Evolutionary conservation across 2,113 vertebrate genomes (phyloP), one percentile per base, ranked within the genome.

Genomic region (Hirundichthys speculiger): DNA sequence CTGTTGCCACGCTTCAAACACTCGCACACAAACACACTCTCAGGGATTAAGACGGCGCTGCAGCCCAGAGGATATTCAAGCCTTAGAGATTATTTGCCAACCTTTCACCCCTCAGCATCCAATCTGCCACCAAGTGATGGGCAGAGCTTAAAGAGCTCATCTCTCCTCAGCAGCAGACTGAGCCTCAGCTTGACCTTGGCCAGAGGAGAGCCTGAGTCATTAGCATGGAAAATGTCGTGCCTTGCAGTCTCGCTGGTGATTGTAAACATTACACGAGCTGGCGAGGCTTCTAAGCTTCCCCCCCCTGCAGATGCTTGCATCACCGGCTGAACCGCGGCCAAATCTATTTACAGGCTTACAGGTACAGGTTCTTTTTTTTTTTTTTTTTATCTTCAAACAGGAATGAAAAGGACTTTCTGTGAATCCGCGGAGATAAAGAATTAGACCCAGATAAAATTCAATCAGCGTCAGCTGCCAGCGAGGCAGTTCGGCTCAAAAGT

Each of bases 261-360:
- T 69, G 78, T 74, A 80, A 84, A 79, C 70, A 79, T 68, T 48
- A 65, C 56, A 77, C 79, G 77, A 75, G 56, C 77, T 71, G 82
- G 52, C 50, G 0, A 3, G 9, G 60, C 48, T 40, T 49, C 59
- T 70, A 54, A 65, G 34, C 70, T n/a, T n/a, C n/a, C n/a, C 45
- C 59, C 48, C 51, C 51, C 54, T 42, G 42, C 79, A 66, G 70
- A 63, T 34, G 56, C 48, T 15, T 41, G 63, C 62, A 73, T 51
- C 68, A 56, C 65, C 45, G 3, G n/a, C 66, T 46, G 65, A 64
- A 42, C 30, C 5, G 0, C 4, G 1, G 57, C 77, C 79, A 86
- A 67, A 59, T 79, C 63, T 68, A 64, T 82, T 82, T 70, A 75
- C 49, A 57, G 56, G 62, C 65, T 69, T 25, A 60, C 24, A 49